Base-by-base conservation (phyloP, 2,113 vertebrate genomes). In the Channa maculata region DNA sequence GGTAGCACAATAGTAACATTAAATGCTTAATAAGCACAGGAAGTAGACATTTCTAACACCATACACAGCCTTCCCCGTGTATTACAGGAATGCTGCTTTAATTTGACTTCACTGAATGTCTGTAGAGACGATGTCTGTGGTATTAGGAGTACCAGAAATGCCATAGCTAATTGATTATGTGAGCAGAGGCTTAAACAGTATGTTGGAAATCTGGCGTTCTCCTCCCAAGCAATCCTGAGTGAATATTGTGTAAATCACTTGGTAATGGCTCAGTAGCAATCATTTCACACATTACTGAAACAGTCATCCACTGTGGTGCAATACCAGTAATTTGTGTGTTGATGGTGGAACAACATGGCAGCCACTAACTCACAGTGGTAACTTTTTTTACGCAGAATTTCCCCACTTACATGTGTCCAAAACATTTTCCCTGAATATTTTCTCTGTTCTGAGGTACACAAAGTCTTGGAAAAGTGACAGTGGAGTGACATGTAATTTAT, bases 101-200 rank as follows among this genome's bases (percentile, higher is more conserved):
- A 46, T 61, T 2, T 43, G 45, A 77, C 9, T 36, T 24, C 7
- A n/a, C 14, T 59, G 9, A 58, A 68, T 45, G 61, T 65, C 62
- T 59, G 24, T 15, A 39, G 36, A 77, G 41, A 51, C n/a, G 6
- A 57, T 55, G 14, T 2, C 38, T 14, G 53, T 54, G 46, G 50
- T 65, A 13, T 69, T 53, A 13, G 49, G 75, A 82, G 84, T 86
- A 54, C 36, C 12, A 72, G 38, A 74, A 89, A 90, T 88, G 61
- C 60, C 13, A 37, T 14, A 5, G 79, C 58, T 82, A 78, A 83
- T 81, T 81, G 77, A 86, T 76, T 80, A 73, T 75, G 70, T 37
- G 14, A 80, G 58, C 52, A 24, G 51, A 72, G 50, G 52, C 77
- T 41, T 41, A 41, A 24, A 24, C 24, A 24, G 24, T 24, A 52